Conservation (phyloP, 2,113 vertebrate species). For the Channa argus region DNA sequence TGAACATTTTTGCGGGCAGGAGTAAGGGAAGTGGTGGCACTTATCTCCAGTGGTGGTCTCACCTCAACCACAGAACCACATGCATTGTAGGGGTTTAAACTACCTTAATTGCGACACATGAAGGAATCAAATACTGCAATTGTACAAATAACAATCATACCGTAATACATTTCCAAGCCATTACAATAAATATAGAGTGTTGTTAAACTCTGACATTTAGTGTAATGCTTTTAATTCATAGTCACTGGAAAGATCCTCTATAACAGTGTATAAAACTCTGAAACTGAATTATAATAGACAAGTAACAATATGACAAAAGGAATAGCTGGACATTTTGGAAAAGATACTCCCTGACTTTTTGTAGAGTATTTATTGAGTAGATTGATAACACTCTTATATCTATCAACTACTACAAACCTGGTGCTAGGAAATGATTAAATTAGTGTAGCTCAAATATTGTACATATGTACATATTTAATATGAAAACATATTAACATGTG, state of each 20-base stretch:
- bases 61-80: slow-evolving; percentile 49
- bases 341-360: too few relatives aligned
- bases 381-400: too few relatives aligned
- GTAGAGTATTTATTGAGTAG: too few relatives aligned
- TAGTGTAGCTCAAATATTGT: too few relatives aligned
- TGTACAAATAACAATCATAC: not conserved
- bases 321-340: not conserved
- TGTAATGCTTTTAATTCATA: too few relatives aligned
- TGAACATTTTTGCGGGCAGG: slow-evolving; percentile 66
- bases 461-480: too few relatives aligned
- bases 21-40: slow-evolving; percentile 64
- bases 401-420: too few relatives aligned
- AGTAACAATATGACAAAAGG: not conserved
- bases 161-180: not conserved
- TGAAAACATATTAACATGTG: too few relatives aligned
- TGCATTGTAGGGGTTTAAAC: slow-evolving; percentile 28
- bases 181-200: not conserved
- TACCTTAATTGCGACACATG: not conserved
- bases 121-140: not conserved
- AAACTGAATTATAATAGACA: too few relatives aligned
- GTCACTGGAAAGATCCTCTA: too few relatives aligned
- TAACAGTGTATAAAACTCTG: too few relatives aligned
- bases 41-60: slow-evolving; percentile 74
- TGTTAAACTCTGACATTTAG: not conserved
- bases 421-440: too few relatives aligned